These are phyloP conservation scores for Rallus limicola DNA, from an alignment of 2,113 vertebrate genomes.

Conservation along the genomic window DNA sequence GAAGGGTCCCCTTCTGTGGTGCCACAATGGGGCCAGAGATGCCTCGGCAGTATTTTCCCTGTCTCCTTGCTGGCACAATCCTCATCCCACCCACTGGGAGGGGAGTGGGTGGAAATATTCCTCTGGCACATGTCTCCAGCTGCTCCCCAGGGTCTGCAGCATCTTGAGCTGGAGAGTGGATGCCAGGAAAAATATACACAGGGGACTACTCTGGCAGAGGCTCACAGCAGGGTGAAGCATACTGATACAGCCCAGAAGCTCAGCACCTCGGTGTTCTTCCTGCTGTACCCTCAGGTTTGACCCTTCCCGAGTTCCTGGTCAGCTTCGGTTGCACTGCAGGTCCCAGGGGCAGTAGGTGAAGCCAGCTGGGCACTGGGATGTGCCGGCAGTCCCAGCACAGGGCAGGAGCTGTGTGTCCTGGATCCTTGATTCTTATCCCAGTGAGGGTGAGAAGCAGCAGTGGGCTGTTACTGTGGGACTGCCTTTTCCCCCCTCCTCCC, in stretches of 20 bases:
- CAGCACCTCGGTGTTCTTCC: not conserved
- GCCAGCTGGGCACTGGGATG: not conserved
- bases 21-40: not conserved
- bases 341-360: not conserved
- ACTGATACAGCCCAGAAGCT: not conserved
- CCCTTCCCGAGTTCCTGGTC: not conserved
- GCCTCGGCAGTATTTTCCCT: not conserved
- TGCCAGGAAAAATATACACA: not conserved
- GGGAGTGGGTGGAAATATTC: not conserved
- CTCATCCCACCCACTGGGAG: not conserved
- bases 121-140: not conserved
- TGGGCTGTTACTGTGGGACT: not conserved
- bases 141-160: not conserved
- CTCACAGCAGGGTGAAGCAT: not conserved
- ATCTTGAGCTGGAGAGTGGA: not conserved
- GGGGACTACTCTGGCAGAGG: not conserved
- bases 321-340: not conserved
- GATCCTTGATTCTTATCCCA: not conserved
- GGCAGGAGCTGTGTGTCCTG: not conserved
- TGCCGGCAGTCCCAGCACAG: not conserved
- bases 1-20: not conserved
- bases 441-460: not conserved
- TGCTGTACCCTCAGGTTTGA: rapidly evolving
- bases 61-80: not conserved
- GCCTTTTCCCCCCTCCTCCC: not conserved